Evolutionary conservation across 2,113 vertebrate species (phyloP).

Genomic region (Leptocoma aspasia): DNA sequence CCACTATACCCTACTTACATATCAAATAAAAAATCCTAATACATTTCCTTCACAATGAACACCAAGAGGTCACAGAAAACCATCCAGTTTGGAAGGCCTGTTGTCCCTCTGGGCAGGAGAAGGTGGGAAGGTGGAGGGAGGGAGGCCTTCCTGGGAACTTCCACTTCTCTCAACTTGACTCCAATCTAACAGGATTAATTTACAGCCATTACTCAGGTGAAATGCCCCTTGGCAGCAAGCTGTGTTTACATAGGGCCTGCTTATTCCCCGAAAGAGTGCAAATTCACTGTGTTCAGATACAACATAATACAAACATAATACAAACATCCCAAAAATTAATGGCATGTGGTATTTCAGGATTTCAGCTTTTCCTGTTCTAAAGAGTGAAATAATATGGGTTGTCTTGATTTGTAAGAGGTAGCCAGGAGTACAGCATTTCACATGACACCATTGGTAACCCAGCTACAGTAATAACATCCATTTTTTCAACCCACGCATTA

Average conservation of each 20-base stretch:
- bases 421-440: neutral
- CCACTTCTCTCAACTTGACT: neutral
- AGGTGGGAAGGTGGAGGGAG: neutral
- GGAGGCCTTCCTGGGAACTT: neutral
- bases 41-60: neutral
- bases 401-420: neutral
- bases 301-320: no score
- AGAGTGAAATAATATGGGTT: neutral
- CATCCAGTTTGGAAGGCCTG: neutral
- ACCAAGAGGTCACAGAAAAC: neutral
- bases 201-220: neutral
- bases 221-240: neutral
- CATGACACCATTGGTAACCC: fast-evolving
- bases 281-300: neutral
- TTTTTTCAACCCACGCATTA: neutral
- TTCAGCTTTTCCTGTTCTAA: neutral
- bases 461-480: neutral
- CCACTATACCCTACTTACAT: neutral
- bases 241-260: neutral
- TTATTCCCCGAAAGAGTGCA: neutral
- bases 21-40: neutral
- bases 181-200: neutral
- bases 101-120: neutral
- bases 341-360: neutral
- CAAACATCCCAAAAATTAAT: neutral